Evolutionary conservation across 2,797 vertebrate species (phyloP), one percentile per base, ranked within the genome.

Genomic region (Xenopus petersii): DNA sequence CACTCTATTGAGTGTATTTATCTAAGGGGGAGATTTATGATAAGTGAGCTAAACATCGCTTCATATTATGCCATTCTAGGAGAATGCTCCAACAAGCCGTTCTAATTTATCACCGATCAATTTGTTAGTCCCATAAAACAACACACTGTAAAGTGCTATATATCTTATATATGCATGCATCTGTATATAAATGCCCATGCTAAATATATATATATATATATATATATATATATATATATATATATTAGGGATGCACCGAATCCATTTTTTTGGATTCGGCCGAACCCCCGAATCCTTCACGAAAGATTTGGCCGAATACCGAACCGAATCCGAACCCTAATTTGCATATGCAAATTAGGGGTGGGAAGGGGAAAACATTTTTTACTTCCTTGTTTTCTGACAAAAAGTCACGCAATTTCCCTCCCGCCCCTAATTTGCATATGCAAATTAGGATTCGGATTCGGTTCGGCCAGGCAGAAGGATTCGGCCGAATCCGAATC

Each of bases 101-200:
- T 56, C 15, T 56, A 17, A 56, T 56, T 56, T 56, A 56, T 56
- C 54, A 56, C 54, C n/a, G 7, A 56, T 56, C 54, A 56, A 56
- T 56, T 56, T 56, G 17, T 56, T 56, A 17, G 13, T 17, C 15
- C 51, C 55, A 26, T 30, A 59, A 12, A 21, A 61, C 16, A 24
- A 70, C 17, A 56, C 48, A 7, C 46, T 60, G 4, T 8, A 12
- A 16, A 56, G 16, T 56, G 16, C 15, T 56, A 7, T 17, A 17
- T 56, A 16, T 56, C 54, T 56, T 15, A 56, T 6, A 4, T 42
- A 5, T 42, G 36, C 8, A 9, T 42, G 5, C 36, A 42, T 30
- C 26, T 30, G 26, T 4, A 30, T 4, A 2, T 30, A 30, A 30
- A 30, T 9, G 24, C n/a, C 55, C 16, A 60, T 61, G 10, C 16